Evolutionary conservation across 2,888 invertebrate species (phyloP), one percentile per base, ranked within the genome.

Genomic region (Ptychoptera contaminata): DNA sequence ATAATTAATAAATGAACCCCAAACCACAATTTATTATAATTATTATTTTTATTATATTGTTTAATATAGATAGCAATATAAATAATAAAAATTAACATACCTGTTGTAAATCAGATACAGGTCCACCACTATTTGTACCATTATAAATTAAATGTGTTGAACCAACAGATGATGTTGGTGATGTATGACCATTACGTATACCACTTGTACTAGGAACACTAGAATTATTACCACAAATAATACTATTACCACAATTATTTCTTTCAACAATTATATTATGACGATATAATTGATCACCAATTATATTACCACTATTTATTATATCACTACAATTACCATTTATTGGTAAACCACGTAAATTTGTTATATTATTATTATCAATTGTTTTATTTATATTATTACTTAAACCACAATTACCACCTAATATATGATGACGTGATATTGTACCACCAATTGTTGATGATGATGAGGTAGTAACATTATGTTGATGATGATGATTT

Each of bases 91-190:
- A 32, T 11, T 32, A 11, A 11, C 32, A 32, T 32, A 32, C 32
- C 32, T 32, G 32, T 32, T 32, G 32, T 32, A 32, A 11, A 11
- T 32, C 32, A 9, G 32, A 3, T 32, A 11, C n/a, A n/a, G n/a
- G 9, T 32, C 9, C n/a, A 32, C 9, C n/a, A 32, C 9, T 32
- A 32, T 32, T 32, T 7, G 6, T 3, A 11, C 32, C 32, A 32
- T 32, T 32, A 32, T 62, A 63, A 16, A 64, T 64, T 16, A 63
- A 50, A 52, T 63, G 62, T 1, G 63, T 62, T 6, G 63, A 63
- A 3, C 62, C 62, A 5, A 58, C 58, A 1, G 64, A 62, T n/a
- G 63, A 63, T 10, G 62, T 60, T 15, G 64, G 63, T 10, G 64
- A 64, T 6, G 59, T 57, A 42, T 63, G 62, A 1, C 64, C 64